phyloP scores from a whole-genome alignment of 1,140 invertebrate genomes.

The Rhagoletis pomonella region DNA sequence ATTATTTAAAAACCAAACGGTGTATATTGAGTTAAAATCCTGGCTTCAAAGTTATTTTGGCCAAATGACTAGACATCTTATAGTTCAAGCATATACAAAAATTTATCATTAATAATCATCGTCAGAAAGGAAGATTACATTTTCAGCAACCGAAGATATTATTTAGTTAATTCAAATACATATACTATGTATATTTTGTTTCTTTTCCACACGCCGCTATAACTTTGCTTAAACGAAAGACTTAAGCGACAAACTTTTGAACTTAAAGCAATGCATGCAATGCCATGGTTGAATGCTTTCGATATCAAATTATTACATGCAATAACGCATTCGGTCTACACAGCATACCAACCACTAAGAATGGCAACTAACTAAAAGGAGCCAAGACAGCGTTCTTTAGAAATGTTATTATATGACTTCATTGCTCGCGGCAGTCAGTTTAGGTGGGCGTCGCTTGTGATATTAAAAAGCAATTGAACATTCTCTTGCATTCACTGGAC shows the following conservation, averaged over 20 bases:
- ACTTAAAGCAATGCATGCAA: no score
- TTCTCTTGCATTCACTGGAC: background rate
- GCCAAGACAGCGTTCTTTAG: background rate
- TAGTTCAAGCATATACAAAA: no score
- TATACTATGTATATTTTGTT: no score
- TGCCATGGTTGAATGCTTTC: background rate
- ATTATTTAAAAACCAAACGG: no score
- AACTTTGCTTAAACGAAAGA: background rate
- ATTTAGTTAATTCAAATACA: no score
- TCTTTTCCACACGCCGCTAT: no score
- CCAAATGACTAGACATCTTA: no score
- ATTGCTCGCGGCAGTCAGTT: background rate
- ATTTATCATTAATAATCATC: no score
- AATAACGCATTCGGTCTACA: background rate
- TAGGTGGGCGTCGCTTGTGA: background rate
- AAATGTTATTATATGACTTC: background rate
- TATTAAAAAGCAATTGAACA: constrained; percentile 25
- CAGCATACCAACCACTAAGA: background rate
- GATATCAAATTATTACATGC: background rate
- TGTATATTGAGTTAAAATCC: no score
- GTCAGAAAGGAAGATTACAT: no score
- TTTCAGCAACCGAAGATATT: no score
- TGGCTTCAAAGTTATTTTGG: no score
- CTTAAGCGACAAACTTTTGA: background rate
- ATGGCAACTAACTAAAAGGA: background rate